phyloP scores from a whole-genome alignment of 2,888 invertebrate species.

The Pomacea canaliculata region DNA sequence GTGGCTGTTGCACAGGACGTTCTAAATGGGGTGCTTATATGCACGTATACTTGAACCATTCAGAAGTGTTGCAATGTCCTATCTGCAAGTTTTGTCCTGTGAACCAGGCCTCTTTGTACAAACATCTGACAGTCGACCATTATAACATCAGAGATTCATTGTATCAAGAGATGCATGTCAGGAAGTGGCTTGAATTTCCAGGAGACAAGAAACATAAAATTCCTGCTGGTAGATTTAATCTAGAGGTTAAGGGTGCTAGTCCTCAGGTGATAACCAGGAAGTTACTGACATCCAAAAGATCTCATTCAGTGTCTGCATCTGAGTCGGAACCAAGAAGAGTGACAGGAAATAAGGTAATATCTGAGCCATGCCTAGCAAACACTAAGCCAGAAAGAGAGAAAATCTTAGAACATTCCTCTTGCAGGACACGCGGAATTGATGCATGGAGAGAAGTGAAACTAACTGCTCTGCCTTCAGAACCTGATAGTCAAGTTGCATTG shows the following conservation, averaged over 20 bases:
- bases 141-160: not conserved
- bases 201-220: no score
- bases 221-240: no score
- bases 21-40: not conserved
- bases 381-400: no score
- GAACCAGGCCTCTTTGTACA: not conserved
- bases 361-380: no score
- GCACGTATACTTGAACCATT: slow-evolving; percentile 2
- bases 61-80: slow-evolving; percentile 3
- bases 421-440: no score
- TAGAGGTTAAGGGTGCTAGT: not conserved
- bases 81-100: not conserved
- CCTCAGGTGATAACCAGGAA: not conserved
- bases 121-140: slow-evolving; percentile 1
- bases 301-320: not conserved
- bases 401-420: no score
- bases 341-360: no score
- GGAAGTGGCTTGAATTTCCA: no score
- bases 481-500: not conserved
- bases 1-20: not conserved
- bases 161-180: not conserved
- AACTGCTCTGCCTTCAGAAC: no score
- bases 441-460: no score
- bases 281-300: not conserved
- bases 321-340: no score